Evolutionary conservation across 2,113 vertebrate genomes (phyloP).

Genomic region (Nycticryphes semicollaris): DNA sequence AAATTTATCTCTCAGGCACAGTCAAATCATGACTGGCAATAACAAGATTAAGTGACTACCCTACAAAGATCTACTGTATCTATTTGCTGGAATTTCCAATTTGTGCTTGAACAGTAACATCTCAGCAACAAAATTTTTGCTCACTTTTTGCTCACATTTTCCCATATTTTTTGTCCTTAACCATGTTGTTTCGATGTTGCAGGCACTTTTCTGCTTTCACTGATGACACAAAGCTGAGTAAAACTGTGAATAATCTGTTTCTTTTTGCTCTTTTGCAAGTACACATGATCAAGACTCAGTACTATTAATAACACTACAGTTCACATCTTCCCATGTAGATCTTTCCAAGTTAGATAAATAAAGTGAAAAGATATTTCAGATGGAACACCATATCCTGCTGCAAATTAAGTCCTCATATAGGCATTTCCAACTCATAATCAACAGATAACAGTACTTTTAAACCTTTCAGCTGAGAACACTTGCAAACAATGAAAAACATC

Average conservation of each 20-base stretch:
- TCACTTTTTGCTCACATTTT: neutral
- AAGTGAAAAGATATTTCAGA: neutral
- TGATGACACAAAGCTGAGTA: neutral
- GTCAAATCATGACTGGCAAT: neutral
- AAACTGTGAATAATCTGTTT: neutral
- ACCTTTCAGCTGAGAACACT: neutral
- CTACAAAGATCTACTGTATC: neutral
- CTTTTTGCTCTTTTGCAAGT: neutral
- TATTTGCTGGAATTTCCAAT: neutral
- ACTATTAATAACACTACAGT: neutral
- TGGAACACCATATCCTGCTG: neutral
- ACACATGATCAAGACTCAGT: neutral
- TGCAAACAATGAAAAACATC: neutral
- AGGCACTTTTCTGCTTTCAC: neutral
- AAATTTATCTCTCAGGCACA: neutral
- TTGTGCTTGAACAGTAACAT: neutral
- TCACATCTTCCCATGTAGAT: neutral
- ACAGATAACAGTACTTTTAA: neutral
- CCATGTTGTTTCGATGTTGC: neutral
- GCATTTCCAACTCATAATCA: neutral
- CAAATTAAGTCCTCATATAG: neutral
- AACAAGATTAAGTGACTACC: neutral
- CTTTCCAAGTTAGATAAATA: neutral
- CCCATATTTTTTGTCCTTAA: neutral
- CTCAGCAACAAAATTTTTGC: neutral